Conservation (phyloP, 1,140 invertebrate genomes). For the Calliphora vicina region DNA sequence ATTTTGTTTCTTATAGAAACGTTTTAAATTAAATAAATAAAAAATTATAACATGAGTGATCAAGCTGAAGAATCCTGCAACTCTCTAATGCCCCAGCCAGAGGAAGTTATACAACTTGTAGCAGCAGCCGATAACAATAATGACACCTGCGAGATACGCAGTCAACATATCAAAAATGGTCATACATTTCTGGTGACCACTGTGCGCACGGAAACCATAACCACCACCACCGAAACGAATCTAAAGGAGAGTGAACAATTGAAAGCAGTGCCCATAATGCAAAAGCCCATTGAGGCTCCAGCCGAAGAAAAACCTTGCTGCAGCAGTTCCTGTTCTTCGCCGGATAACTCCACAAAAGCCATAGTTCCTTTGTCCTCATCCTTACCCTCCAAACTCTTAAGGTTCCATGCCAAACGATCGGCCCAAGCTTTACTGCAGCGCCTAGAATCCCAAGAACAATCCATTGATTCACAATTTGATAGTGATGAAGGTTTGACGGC, state of each 20-base stretch:
- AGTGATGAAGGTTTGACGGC: constrained; percentile 47
- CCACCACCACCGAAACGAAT: constrained; percentile 2
- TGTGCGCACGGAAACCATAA: constrained; percentile 38
- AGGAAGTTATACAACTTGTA: neutral
- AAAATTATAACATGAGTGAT: constrained; percentile 38
- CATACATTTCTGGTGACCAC: constrained; percentile 57
- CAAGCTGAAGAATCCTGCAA: neutral
- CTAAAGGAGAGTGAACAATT: neutral
- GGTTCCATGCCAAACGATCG: constrained; percentile 54
- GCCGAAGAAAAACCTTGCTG: neutral
- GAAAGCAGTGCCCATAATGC: neutral
- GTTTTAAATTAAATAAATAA: constrained; percentile 21
- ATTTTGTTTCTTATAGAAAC: constrained; percentile 26
- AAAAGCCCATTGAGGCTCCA: neutral
- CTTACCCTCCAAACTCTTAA: constrained; percentile 54
- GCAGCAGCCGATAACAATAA: constrained; percentile 18
- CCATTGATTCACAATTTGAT: constrained; percentile 56
- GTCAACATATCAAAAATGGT: constrained; percentile 45
- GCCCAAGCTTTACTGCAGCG: constrained; percentile 54
- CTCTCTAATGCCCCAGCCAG: neutral
- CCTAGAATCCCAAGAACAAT: constrained; percentile 41
- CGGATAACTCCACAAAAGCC: constrained; percentile 41
- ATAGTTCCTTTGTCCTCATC: constrained; percentile 57
- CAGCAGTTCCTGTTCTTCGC: constrained; percentile 5
- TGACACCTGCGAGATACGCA: constrained; percentile 47